Evolutionary conservation across 2,113 vertebrate species (phyloP).

Genomic region (Brienomyrus longianalis): DNA sequence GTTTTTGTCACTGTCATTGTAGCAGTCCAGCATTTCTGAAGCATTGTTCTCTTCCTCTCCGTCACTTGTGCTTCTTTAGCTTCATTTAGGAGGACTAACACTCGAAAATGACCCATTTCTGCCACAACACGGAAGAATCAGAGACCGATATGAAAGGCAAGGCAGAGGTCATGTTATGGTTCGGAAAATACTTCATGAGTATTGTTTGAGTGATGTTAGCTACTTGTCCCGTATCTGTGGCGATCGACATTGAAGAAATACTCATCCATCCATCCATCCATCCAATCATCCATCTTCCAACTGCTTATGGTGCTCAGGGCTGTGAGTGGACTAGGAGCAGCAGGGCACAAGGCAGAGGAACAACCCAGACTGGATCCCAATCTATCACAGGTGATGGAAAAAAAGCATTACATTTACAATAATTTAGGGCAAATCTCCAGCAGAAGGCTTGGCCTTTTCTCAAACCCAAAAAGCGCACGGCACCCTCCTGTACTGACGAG

Average conservation of each 20-base stretch:
- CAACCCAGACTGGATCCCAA: not conserved
- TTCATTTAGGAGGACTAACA: not conserved
- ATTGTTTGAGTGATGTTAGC: not conserved
- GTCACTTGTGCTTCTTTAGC: not conserved
- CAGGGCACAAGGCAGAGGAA: not conserved
- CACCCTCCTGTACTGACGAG: not conserved
- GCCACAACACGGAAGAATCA: not conserved
- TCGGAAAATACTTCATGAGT: not conserved
- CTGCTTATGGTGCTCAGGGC: not conserved
- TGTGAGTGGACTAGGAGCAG: not conserved
- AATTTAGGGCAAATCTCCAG: not conserved
- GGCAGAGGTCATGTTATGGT: not conserved
- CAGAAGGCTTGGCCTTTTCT: not conserved
- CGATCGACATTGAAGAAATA: not conserved
- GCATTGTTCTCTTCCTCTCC: not conserved
- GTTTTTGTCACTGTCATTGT: not conserved
- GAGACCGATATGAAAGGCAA: not conserved
- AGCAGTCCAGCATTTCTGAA: not conserved
- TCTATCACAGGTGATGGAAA: not conserved
- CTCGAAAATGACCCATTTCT: not conserved
- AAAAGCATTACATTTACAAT: not conserved
- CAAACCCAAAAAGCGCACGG: not conserved
- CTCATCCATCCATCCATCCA: no score
- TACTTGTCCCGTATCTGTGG: not conserved
- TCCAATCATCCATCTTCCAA: not conserved